These are phyloP conservation scores for Cataglyphis albicans DNA, from an alignment of 2,888 invertebrate species.

Conservation along the genomic window DNA sequence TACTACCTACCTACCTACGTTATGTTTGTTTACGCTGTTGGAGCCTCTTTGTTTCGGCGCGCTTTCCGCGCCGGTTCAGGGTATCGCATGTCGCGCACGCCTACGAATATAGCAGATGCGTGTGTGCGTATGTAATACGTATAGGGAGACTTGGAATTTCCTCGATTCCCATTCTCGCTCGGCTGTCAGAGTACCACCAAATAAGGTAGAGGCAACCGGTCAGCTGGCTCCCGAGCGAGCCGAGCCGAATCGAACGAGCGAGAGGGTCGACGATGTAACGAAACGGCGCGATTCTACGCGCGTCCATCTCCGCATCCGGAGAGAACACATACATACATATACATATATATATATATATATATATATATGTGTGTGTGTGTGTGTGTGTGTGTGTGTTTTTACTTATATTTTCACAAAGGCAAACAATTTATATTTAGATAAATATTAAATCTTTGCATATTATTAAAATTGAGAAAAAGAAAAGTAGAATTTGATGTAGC, in stretches of 20 bases:
- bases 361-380: too few species aligned
- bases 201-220: constrained; percentile 76
- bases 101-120: background rate
- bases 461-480: constrained; percentile 28
- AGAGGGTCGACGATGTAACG: background rate
- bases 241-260: background rate
- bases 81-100: background rate
- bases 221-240: background rate
- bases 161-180: constrained; percentile 69
- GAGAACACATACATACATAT: too few species aligned
- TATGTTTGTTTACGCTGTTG: constrained; percentile 33
- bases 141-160: constrained; percentile 50
- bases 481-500: constrained; percentile 26
- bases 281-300: background rate
- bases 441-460: constrained; percentile 6
- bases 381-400: background rate
- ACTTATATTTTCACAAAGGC: constrained; percentile 11
- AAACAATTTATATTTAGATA: constrained; percentile 19
- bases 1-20: background rate
- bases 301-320: background rate
- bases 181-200: constrained; percentile 77
- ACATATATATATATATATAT: too few species aligned
- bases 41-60: constrained; percentile 42
- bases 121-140: background rate
- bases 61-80: constrained; percentile 28